These are phyloP conservation scores for Baryphthengus martii DNA, from an alignment of 2,113 vertebrate species.

Conservation along the genomic window DNA sequence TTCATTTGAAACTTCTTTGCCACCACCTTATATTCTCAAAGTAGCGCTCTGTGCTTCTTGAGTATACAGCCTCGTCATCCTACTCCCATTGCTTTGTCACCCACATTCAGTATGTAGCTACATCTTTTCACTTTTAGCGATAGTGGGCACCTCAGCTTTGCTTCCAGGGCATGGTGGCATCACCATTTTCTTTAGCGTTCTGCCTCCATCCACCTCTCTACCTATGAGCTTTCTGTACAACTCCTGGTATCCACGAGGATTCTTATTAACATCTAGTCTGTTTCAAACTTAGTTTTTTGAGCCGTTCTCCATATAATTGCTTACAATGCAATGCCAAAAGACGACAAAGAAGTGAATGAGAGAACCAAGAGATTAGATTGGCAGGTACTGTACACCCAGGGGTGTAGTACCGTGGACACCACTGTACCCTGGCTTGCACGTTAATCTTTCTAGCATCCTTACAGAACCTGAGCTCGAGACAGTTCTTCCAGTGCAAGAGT, in stretches of 20 bases:
- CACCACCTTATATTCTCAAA: background rate
- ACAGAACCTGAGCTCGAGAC: background rate
- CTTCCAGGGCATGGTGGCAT: background rate
- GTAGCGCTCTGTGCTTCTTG: background rate
- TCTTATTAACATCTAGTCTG: background rate
- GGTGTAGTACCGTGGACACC: rapidly evolving
- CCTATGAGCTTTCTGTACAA: background rate
- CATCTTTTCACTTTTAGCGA: background rate
- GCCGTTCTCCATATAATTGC: background rate
- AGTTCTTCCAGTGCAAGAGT: background rate
- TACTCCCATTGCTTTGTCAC: background rate
- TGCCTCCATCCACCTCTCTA: background rate
- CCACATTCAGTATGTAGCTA: background rate
- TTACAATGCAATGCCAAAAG: background rate
- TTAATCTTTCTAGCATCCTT: background rate
- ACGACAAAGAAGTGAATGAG: rapidly evolving
- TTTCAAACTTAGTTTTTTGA: background rate
- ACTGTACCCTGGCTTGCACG: background rate
- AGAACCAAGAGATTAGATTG: background rate
- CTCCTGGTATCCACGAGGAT: background rate
- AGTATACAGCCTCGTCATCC: background rate
- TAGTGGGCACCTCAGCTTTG: background rate
- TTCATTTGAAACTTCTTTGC: background rate
- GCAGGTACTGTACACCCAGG: background rate
- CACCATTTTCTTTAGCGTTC: background rate